phyloP scores from a whole-genome alignment of 1,140 invertebrate genomes.

The Alviniconcha marisindica region DNA sequence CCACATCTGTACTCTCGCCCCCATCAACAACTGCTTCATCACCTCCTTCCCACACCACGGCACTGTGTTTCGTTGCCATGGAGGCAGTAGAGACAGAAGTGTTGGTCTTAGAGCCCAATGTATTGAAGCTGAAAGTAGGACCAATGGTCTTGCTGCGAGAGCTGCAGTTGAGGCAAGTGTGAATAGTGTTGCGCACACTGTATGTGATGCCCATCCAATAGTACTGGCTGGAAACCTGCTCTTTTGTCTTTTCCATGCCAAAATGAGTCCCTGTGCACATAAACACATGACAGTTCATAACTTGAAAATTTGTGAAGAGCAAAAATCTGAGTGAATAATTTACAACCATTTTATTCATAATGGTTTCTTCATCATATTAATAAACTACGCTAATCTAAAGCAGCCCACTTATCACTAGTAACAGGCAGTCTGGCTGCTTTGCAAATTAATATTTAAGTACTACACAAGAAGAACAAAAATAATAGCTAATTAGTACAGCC shows the following conservation, averaged over 20 bases:
- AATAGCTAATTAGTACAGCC: too few relatives aligned
- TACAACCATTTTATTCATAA: too few relatives aligned
- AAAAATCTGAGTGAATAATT: too few relatives aligned
- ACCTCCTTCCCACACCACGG: not conserved
- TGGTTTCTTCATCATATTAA: too few relatives aligned
- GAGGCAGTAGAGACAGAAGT: not conserved
- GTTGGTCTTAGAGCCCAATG: not conserved
- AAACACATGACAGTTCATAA: too few relatives aligned
- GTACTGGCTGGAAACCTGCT: constrained; percentile 9
- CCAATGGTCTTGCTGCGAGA: not conserved
- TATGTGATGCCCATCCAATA: constrained; percentile 45
- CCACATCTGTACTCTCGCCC: not conserved
- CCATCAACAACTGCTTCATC: not conserved
- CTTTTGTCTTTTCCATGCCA: constrained; percentile 42
- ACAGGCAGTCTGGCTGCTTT: too few relatives aligned
- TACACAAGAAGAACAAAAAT: too few relatives aligned
- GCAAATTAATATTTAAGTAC: too few relatives aligned
- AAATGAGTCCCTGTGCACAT: constrained; percentile 35
- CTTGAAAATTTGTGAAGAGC: too few relatives aligned
- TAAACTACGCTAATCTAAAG: too few relatives aligned
- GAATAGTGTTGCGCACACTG: constrained; percentile 36
- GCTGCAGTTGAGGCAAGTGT: constrained; percentile 28
- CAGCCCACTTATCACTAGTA: too few relatives aligned
- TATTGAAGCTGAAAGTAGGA: not conserved
- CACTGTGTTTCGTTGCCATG: too few relatives aligned